Percentiles rank a stretch among this genome's conserved stretches.
These are phyloP conservation scores for Brachyptera putata DNA, from an alignment of 2,888 invertebrate species.

Conservation along the genomic window DNA sequence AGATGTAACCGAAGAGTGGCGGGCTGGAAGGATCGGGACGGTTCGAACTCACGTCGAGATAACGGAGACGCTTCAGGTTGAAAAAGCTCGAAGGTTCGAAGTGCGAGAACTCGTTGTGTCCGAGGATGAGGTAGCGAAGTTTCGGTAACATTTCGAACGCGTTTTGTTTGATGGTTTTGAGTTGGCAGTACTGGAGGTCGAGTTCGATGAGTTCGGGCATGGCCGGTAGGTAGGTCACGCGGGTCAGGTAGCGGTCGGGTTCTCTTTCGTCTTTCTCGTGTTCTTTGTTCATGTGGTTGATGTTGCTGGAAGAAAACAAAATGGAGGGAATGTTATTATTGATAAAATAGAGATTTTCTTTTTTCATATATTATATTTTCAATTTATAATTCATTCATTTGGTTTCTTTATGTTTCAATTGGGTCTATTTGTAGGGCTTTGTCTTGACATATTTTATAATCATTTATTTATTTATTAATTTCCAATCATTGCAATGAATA, in stretches of 20 bases:
- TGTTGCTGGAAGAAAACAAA: no score
- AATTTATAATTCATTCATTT: no score
- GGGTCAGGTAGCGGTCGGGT: not conserved
- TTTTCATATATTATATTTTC: no score
- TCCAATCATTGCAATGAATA: no score
- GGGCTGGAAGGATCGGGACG: conserved; percentile 25
- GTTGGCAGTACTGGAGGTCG: conserved; percentile 55
- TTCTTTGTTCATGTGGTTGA: no score
- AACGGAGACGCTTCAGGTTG: conserved; percentile 2
- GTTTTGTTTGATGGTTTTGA: conserved; percentile 45
- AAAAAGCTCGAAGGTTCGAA: conserved; percentile 13
- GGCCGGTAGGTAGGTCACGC: conserved; percentile 7
- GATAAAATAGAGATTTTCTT: no score
- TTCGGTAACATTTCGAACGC: conserved; percentile 49
- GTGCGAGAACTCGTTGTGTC: conserved; percentile 50
- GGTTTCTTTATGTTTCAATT: no score
- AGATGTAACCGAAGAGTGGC: conserved; percentile 21
- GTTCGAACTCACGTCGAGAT: conserved; percentile 20
- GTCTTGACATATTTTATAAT: no score
- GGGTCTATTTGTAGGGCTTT: no score
- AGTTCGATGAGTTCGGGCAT: conserved; percentile 49
- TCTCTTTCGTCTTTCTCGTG: not conserved
- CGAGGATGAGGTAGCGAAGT: conserved; percentile 50
- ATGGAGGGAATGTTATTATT: no score
- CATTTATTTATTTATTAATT: no score